Conservation (phyloP, 2,888 invertebrate genomes). For the Strigamia crassipes region DNA sequence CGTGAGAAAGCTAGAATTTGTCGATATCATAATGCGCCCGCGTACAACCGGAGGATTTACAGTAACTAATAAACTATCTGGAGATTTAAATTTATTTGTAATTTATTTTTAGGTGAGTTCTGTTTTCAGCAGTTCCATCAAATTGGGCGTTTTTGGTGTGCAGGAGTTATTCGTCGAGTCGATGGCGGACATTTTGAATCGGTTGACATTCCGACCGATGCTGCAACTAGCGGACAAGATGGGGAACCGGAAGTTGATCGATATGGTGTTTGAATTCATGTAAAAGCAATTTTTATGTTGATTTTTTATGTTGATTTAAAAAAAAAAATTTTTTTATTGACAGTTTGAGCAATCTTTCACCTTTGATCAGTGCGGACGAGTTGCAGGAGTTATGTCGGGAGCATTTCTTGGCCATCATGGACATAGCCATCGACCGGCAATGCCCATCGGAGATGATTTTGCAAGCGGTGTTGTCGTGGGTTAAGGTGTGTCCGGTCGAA, state of each 20-base stretch:
- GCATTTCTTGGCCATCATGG: slow-evolving; percentile 26
- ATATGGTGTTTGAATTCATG: slow-evolving; percentile 19
- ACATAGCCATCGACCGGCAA: background rate
- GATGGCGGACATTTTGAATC: slow-evolving; percentile 11
- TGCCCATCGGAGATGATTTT: slow-evolving; percentile 15
- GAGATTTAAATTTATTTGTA: too few relatives aligned
- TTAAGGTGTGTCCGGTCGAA: background rate
- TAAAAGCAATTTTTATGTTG: background rate
- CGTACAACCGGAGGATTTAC: too few relatives aligned
- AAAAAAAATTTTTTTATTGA: too few relatives aligned
- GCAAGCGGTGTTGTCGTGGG: slow-evolving; percentile 11
- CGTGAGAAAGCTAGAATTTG: too few relatives aligned
- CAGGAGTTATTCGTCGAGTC: slow-evolving; percentile 14
- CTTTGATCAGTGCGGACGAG: background rate
- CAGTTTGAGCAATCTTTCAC: slow-evolving; percentile 5
- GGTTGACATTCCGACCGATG: background rate
- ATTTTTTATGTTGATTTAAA: background rate
- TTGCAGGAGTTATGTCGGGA: background rate
- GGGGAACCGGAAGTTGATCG: background rate
- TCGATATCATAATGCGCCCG: too few relatives aligned
- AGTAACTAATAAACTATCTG: too few relatives aligned
- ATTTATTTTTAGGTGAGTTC: slow-evolving; percentile 12
- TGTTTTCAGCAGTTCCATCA: slow-evolving; percentile 7
- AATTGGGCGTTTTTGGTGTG: background rate
- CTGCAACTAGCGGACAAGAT: slow-evolving; percentile 23